Evolutionary conservation across 2,888 invertebrate species (phyloP).

Genomic region (Petrophora chlorosata): DNA sequence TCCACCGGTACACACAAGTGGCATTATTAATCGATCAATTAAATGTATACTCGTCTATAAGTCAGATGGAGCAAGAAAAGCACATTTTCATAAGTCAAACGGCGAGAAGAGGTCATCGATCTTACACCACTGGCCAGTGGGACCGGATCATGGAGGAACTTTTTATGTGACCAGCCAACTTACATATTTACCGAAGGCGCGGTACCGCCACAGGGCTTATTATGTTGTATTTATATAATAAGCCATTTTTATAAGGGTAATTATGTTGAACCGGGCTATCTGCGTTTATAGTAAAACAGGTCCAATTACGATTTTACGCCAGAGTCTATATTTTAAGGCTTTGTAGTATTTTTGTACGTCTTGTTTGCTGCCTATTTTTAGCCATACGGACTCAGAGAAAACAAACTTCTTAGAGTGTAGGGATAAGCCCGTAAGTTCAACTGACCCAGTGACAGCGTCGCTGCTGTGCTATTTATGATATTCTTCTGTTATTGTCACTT

Average conservation of each 20-base stretch:
- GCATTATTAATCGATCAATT: conserved; percentile 39
- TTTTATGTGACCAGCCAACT: conserved; percentile 73
- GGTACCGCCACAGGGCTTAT: conserved; percentile 34
- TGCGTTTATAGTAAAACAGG: not conserved
- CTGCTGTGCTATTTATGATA: too few relatives aligned
- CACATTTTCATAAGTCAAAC: conserved; percentile 80
- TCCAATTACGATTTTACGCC: not conserved
- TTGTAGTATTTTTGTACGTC: too few relatives aligned
- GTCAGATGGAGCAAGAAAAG: conserved; percentile 69
- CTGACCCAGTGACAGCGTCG: too few relatives aligned
- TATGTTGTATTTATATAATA: conserved; percentile 42
- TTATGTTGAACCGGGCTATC: not conserved
- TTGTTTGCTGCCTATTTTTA: too few relatives aligned
- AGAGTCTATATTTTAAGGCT: too few relatives aligned
- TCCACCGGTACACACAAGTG: conserved; percentile 34
- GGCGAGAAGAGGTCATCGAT: conserved; percentile 75
- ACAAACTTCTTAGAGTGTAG: too few relatives aligned
- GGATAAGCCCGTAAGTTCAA: too few relatives aligned
- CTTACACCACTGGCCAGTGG: conserved; percentile 63
- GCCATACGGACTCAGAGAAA: too few relatives aligned
- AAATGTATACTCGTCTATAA: conserved; percentile 54
- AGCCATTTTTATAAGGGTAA: conserved; percentile 22
- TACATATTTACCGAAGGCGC: conserved; percentile 72
- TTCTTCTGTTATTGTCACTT: too few relatives aligned
- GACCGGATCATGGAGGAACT: conserved; percentile 76